Evolutionary conservation across 2,113 vertebrate genomes (phyloP).

Genomic region (Entelurus aequoreus): DNA sequence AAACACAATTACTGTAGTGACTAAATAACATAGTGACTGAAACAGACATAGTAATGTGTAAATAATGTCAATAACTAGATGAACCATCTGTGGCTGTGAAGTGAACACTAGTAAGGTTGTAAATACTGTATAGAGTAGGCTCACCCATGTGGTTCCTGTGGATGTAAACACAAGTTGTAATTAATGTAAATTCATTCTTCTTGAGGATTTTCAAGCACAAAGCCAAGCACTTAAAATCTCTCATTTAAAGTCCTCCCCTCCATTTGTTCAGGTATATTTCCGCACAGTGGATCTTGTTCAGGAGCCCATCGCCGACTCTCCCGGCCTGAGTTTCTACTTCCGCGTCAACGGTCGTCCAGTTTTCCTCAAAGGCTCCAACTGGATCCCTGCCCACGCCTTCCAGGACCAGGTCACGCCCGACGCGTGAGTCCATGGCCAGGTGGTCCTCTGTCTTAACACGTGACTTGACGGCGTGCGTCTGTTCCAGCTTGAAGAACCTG

Average conservation of each 20-base stretch:
- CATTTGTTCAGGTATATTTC: constrained; percentile 85
- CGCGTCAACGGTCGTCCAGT: constrained; percentile 83
- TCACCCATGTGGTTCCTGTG: too few relatives aligned
- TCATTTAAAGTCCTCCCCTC: constrained; percentile 4
- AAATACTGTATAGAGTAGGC: too few relatives aligned
- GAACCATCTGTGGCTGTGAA: too few relatives aligned
- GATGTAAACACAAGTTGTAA: too few relatives aligned
- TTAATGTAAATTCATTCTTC: too few relatives aligned
- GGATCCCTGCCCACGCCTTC: constrained; percentile 94
- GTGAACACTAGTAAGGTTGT: too few relatives aligned
- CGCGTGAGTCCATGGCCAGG: constrained; percentile 66
- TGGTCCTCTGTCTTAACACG: not conserved
- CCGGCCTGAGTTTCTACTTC: constrained; percentile 92
- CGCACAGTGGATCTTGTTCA: constrained; percentile 89
- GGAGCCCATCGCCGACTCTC: constrained; percentile 78
- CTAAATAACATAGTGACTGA: too few relatives aligned
- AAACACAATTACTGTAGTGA: too few relatives aligned
- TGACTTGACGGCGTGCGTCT: constrained; percentile 7
- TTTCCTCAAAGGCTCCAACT: constrained; percentile 97
- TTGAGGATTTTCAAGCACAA: too few relatives aligned
- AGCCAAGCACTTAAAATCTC: not conserved
- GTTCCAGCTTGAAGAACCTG: constrained; percentile 75
- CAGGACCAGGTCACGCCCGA: constrained; percentile 82
- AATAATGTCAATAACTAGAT: too few relatives aligned
- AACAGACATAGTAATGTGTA: too few relatives aligned